Evolutionary conservation across 2,113 vertebrate species (phyloP), one percentile per base, ranked within the genome.

Genomic region (Macquaria ambigua): DNA sequence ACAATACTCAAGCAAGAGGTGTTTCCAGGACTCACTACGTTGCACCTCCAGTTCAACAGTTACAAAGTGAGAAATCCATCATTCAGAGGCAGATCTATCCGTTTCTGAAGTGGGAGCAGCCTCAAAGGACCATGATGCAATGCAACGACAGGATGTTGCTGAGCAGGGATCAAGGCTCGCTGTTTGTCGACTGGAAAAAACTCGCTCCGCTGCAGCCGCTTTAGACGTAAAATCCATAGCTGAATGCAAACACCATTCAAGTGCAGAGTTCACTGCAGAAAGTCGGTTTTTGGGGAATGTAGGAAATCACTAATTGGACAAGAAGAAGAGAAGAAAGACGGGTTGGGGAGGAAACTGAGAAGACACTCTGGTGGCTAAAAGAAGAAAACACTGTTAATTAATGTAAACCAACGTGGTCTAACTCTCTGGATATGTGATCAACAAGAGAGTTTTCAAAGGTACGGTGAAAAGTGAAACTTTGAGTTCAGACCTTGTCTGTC

Each of bases 381-480:
- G n/a, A 58, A 58, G 56, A 16, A 21, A 39, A 64, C 7, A 11
- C 28, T 18, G 59, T 34, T 0, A 63, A 37, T 11, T 21, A 63
- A 63, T 20, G 20, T 9, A 34, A 62, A 16, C 58, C 12, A 59
- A 16, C 66, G 10, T 11, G 67, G 25, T 46, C 55, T 14, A 0
- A n/a, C n/a, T n/a, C n/a, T 46, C n/a, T 43, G 20, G 28, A 15
- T 11, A 18, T 3, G 28, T 34, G n/a, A 7, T 16, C 10, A 48
- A 8, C 10, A 23, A 39, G 9, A 15, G 73, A n/a, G 58, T 41
- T 67, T n/a, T 43, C 12, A 25, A 28, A 46, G 18, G 15, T 3
- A 14, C 1, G 8, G 61, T 50, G 31, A 58, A 15, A 61, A 59
- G 58, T 52, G 66, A 81, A 77, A 86, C 39, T 74, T 14, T 53